phyloP scores from a whole-genome alignment of 2,888 invertebrate species.

The Operophtera brumata region DNA sequence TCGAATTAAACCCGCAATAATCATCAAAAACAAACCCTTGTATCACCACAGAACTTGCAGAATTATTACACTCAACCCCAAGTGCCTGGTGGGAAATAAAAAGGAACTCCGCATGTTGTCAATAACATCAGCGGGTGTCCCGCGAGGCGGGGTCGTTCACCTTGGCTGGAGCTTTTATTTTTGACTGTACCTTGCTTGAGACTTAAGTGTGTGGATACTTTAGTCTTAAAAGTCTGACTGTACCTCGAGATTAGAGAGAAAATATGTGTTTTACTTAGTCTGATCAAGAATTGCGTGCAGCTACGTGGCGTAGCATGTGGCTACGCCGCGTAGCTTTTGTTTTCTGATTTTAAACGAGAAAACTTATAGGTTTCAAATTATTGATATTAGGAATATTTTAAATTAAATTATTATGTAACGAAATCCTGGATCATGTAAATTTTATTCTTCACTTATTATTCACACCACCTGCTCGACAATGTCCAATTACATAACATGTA shows the following conservation, averaged over 20 bases:
- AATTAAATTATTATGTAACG: too few relatives aligned
- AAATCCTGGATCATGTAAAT: too few relatives aligned
- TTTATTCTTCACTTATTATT: too few relatives aligned
- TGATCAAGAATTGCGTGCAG: too few relatives aligned
- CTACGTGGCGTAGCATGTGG: too few relatives aligned
- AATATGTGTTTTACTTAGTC: neutral
- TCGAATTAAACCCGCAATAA: slow-evolving; percentile 26
- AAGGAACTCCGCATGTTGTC: slow-evolving; percentile 73
- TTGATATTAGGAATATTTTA: too few relatives aligned
- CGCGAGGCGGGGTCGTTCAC: slow-evolving; percentile 67
- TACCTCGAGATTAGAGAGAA: neutral
- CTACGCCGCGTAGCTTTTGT: too few relatives aligned
- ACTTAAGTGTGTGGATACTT: neutral
- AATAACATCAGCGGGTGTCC: slow-evolving; percentile 77
- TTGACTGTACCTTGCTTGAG: slow-evolving; percentile 6
- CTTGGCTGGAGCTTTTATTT: slow-evolving; percentile 39
- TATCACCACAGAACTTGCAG: slow-evolving; percentile 19
- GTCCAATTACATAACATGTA: too few relatives aligned
- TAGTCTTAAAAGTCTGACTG: neutral
- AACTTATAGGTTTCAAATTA: too few relatives aligned
- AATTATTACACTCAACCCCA: slow-evolving; percentile 46
- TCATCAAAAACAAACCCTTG: slow-evolving; percentile 29
- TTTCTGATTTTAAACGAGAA: too few relatives aligned
- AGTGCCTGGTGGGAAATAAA: slow-evolving; percentile 58
- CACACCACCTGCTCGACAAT: too few relatives aligned